phyloP scores from a whole-genome alignment of 1,140 invertebrate genomes.

The Pogonomyrmex californicus region DNA sequence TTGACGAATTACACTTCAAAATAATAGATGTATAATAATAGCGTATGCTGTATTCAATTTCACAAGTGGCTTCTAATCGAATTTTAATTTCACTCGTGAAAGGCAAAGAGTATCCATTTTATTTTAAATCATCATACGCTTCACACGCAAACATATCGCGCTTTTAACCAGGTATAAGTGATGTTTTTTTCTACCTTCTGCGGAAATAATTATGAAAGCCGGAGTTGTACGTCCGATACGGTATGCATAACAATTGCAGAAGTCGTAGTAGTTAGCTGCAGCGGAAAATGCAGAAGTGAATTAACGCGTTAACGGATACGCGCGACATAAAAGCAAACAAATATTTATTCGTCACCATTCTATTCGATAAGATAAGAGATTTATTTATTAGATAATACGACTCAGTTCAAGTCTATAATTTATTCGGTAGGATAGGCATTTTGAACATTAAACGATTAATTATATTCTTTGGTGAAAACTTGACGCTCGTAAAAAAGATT shows the following conservation, averaged over 20 bases:
- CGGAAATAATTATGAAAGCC: conserved; percentile 73
- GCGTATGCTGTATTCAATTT: background rate
- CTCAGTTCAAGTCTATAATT: conserved; percentile 2
- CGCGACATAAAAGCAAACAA: background rate
- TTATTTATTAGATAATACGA: background rate
- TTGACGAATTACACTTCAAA: background rate
- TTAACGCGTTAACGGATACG: conserved; percentile 18
- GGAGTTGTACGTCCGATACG: conserved; percentile 45
- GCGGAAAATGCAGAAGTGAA: conserved; percentile 51
- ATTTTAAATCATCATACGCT: background rate
- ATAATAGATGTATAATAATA: background rate
- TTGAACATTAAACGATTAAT: background rate
- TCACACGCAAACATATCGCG: background rate
- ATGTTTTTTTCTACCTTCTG: conserved; percentile 37
- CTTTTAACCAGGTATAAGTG: conserved; percentile 19
- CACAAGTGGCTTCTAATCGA: background rate
- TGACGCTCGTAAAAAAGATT: background rate
- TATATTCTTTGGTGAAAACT: conserved; percentile 20
- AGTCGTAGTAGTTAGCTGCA: conserved; percentile 57
- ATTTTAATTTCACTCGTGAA: conserved; percentile 7
- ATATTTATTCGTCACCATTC: conserved; percentile 5
- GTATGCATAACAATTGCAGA: conserved; percentile 70
- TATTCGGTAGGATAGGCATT: background rate
- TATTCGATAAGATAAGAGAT: background rate
- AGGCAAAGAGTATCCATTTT: conserved; percentile 4